phyloP scores from a whole-genome alignment of 1,140 invertebrate species.

The Rhopalosiphum maidis region DNA sequence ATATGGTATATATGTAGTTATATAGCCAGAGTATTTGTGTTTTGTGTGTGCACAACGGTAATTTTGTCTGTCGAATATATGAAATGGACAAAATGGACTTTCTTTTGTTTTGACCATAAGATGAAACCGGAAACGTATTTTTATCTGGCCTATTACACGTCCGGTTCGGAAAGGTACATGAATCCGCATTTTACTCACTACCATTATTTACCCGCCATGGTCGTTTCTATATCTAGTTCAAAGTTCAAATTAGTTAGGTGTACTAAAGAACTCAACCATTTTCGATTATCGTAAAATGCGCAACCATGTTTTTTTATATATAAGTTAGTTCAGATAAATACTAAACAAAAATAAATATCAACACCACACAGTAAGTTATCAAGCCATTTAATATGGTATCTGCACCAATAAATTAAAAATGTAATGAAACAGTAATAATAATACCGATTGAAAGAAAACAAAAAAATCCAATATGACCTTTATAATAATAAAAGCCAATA shows the following conservation, averaged over 20 bases:
- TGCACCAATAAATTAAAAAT: background rate
- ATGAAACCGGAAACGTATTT: conserved; percentile 34
- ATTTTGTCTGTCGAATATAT: background rate
- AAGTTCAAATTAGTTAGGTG: background rate
- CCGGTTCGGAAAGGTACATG: background rate
- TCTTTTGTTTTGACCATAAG: conserved; percentile 12
- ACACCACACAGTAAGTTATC: background rate
- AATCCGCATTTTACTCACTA: background rate
- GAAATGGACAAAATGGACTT: background rate
- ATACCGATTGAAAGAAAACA: background rate
- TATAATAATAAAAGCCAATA: background rate
- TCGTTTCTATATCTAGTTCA: background rate
- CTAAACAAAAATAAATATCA: background rate
- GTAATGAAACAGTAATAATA: background rate
- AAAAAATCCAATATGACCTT: no score
- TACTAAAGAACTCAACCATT: background rate
- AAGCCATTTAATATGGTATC: background rate
- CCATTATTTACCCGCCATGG: background rate
- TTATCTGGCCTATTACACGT: background rate
- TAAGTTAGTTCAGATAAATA: background rate
- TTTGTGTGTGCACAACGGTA: background rate
- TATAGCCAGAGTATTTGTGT: background rate
- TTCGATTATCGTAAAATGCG: background rate
- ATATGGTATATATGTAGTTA: background rate
- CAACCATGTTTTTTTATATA: background rate